Evolutionary conservation across 2,888 invertebrate genomes (phyloP).

Genomic region (Gari tellinella): DNA sequence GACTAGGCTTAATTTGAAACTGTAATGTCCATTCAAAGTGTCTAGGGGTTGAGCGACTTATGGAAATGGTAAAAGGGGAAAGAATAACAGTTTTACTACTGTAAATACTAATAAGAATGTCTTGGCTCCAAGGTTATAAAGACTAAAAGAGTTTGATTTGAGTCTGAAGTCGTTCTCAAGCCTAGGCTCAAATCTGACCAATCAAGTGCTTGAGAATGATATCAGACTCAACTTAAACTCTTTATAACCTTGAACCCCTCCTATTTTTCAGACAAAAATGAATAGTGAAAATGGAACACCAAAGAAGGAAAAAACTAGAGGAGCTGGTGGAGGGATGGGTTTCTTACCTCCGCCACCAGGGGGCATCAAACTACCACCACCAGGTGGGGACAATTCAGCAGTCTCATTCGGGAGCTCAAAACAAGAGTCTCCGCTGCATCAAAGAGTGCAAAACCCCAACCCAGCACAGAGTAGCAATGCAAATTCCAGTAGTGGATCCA

Average conservation of each 20-base stretch:
- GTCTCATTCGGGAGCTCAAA: slow-evolving; percentile 12
- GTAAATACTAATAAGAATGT: not conserved
- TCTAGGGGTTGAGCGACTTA: too few relatives aligned
- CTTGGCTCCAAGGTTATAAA: not conserved
- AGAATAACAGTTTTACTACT: too few relatives aligned
- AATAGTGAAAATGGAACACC: slow-evolving; percentile 71
- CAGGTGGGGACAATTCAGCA: slow-evolving; percentile 81
- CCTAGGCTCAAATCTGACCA: too few relatives aligned
- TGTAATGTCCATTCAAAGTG: too few relatives aligned
- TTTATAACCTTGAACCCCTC: too few relatives aligned
- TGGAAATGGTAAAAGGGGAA: too few relatives aligned
- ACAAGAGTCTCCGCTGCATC: slow-evolving; percentile 12
- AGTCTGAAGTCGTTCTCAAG: too few relatives aligned
- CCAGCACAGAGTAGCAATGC: slow-evolving; percentile 2
- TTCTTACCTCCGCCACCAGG: slow-evolving; percentile 93
- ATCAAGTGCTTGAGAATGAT: too few relatives aligned
- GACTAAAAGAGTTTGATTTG: slow-evolving; percentile 1
- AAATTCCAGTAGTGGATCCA: slow-evolving; percentile 22
- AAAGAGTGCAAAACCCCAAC: slow-evolving; percentile 5
- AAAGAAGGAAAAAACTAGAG: slow-evolving; percentile 87
- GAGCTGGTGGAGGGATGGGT: slow-evolving; percentile 85
- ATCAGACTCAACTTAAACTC: too few relatives aligned
- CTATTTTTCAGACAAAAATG: slow-evolving; percentile 70
- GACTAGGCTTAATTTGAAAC: too few relatives aligned
- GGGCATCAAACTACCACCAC: slow-evolving; percentile 90